phyloP scores from a whole-genome alignment of 2,797 vertebrate genomes.

The Knipowitschia caucasica region DNA sequence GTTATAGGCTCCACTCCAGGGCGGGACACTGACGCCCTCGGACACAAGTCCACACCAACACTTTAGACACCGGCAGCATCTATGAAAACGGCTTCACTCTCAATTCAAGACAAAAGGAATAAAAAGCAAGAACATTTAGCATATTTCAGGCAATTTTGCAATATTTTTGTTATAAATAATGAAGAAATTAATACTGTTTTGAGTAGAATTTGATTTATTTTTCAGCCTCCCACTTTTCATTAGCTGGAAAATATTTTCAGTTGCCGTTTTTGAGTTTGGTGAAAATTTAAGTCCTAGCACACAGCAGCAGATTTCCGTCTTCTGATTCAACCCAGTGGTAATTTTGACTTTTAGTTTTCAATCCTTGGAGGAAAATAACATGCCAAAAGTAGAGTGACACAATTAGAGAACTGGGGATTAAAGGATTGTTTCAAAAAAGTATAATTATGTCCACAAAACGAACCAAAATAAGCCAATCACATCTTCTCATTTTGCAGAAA shows the following conservation, averaged over 20 bases:
- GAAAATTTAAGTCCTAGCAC: background rate
- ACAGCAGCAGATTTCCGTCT: background rate
- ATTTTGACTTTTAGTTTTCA: slow-evolving; percentile 1
- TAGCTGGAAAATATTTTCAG: background rate
- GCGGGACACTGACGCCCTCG: slow-evolving; percentile 15
- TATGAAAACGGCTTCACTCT: slow-evolving; percentile 4
- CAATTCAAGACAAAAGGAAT: background rate
- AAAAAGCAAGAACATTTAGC: background rate
- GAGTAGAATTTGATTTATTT: background rate
- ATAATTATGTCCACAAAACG: background rate
- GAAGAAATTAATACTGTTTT: background rate
- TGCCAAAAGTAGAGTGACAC: background rate
- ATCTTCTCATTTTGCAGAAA: slow-evolving; percentile 12
- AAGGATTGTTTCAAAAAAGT: background rate
- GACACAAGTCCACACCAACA: slow-evolving; percentile 27
- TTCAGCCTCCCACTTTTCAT: background rate
- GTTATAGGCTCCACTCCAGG: slow-evolving; percentile 19
- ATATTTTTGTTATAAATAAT: background rate
- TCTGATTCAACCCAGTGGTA: background rate
- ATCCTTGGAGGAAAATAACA: background rate
- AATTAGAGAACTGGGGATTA: background rate
- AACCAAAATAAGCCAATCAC: background rate
- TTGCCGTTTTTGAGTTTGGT: background rate
- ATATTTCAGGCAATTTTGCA: background rate
- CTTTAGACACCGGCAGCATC: background rate